Evolutionary conservation across 2,797 vertebrate species (phyloP).

Genomic region (Iguana delicatissima): DNA sequence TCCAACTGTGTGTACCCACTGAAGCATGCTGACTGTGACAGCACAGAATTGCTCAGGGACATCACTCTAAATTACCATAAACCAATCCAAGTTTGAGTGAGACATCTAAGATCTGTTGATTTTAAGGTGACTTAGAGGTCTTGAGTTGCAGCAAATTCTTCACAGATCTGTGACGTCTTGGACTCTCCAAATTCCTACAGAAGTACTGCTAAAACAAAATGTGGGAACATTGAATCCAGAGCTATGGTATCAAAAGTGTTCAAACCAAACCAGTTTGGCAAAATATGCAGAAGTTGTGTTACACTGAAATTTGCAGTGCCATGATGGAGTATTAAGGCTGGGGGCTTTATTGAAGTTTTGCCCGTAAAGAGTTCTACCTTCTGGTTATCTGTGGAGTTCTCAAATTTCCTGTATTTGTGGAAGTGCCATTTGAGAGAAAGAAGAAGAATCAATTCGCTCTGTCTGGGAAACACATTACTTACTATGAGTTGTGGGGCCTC

Average conservation of each 20-base stretch:
- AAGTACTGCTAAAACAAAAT: background rate
- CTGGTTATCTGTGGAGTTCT: background rate
- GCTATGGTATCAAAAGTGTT: rapidly evolving
- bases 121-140: background rate
- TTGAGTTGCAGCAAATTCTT: background rate
- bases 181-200: background rate
- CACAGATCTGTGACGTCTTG: background rate
- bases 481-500: too few relatives aligned
- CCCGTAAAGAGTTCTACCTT: background rate
- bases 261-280: rapidly evolving
- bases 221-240: background rate
- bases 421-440: background rate
- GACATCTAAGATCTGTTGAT: background rate
- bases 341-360: background rate
- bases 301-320: rapidly evolving
- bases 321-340: background rate
- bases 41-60: background rate
- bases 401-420: background rate
- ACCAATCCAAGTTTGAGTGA: background rate
- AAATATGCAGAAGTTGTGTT: background rate
- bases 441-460: background rate
- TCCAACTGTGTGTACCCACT: rapidly evolving
- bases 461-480: too few relatives aligned
- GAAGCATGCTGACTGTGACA: background rate
- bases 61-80: background rate